phyloP scores from a whole-genome alignment of 2,797 vertebrate genomes.

The Acanthopagrus latus region DNA sequence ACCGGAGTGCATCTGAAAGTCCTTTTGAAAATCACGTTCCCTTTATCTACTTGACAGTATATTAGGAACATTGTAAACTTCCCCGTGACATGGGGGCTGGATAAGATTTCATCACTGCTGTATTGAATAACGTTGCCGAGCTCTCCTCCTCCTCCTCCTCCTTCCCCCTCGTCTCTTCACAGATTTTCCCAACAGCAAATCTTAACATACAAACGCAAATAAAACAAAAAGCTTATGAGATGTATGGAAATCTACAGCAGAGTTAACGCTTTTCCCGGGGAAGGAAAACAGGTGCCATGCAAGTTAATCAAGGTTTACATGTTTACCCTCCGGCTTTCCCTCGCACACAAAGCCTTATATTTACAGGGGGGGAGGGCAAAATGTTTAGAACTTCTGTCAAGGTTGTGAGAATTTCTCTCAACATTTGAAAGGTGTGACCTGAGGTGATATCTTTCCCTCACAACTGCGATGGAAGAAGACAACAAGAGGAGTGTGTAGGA shows the following conservation, averaged over 20 bases:
- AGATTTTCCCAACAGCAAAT: not conserved
- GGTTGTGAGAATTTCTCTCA: constrained; percentile 54
- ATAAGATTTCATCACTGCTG: constrained; percentile 46
- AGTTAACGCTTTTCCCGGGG: constrained; percentile 14
- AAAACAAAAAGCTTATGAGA: constrained; percentile 14
- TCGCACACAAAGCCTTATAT: constrained; percentile 71
- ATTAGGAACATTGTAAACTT: constrained; percentile 46
- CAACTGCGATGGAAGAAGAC: constrained; percentile 51
- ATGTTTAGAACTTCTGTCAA: constrained; percentile 73
- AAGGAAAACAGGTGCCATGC: constrained; percentile 38
- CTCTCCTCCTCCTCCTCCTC: constrained; percentile 2
- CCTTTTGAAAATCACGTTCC: constrained; percentile 45
- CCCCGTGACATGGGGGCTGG: constrained; percentile 28
- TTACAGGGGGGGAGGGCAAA: constrained; percentile 61
- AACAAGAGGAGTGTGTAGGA: constrained; percentile 50
- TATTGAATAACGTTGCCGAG: not conserved
- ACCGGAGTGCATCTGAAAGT: constrained; percentile 37
- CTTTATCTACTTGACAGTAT: constrained; percentile 42
- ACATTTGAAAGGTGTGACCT: constrained; percentile 76
- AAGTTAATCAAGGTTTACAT: constrained; percentile 82
- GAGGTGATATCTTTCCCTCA: constrained; percentile 76
- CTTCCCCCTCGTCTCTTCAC: not conserved
- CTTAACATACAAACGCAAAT: constrained; percentile 22
- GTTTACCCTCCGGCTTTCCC: constrained; percentile 77
- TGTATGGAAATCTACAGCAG: constrained; percentile 33